A percentile compares a stretch with the other conserved stretches of the same genome.
Evolutionary conservation across 1,140 invertebrate species (phyloP).

Genomic region (Oedothorax gibbosus): DNA sequence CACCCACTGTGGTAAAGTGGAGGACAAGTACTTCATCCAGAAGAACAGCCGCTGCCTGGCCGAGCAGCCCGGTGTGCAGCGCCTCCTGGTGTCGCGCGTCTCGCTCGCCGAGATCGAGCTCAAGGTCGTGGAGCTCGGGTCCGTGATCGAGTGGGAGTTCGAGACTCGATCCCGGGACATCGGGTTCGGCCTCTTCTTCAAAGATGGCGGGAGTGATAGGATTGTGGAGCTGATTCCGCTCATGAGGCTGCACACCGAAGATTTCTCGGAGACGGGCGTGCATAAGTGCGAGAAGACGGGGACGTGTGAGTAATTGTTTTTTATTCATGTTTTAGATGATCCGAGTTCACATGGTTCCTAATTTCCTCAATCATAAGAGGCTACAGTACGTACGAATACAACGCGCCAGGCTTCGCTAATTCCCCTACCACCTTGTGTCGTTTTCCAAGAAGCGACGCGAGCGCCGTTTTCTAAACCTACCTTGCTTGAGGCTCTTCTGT

Average conservation of each 20-base stretch:
- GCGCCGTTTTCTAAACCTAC: too few relatives aligned
- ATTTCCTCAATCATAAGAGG: too few relatives aligned
- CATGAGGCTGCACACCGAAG: constrained; percentile 24
- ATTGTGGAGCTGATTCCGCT: constrained; percentile 19
- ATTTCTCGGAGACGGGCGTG: constrained; percentile 29
- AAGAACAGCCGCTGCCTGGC: constrained; percentile 1
- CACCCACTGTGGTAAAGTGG: constrained; percentile 81
- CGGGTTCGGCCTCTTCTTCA: constrained; percentile 31
- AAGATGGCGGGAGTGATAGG: constrained; percentile 34
- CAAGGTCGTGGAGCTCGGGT: constrained; percentile 20
- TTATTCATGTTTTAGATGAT: not conserved
- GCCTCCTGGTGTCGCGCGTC: constrained; percentile 15
- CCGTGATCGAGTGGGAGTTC: constrained; percentile 46
- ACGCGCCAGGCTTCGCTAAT: too few relatives aligned
- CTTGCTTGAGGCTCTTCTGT: too few relatives aligned
- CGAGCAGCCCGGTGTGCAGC: not conserved
- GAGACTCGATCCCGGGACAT: constrained; percentile 38
- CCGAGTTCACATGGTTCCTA: too few relatives aligned
- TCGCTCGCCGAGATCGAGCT: constrained; percentile 11
- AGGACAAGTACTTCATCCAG: constrained; percentile 78
- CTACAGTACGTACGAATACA: too few relatives aligned
- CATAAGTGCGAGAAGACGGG: constrained; percentile 42
- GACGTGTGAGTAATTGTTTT: constrained; percentile 21
- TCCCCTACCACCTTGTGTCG: too few relatives aligned
- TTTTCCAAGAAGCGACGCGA: too few relatives aligned